Evolutionary conservation across 2,888 invertebrate species (phyloP), one percentile per base, ranked within the genome.

Genomic region (Pedicia rivosa): DNA sequence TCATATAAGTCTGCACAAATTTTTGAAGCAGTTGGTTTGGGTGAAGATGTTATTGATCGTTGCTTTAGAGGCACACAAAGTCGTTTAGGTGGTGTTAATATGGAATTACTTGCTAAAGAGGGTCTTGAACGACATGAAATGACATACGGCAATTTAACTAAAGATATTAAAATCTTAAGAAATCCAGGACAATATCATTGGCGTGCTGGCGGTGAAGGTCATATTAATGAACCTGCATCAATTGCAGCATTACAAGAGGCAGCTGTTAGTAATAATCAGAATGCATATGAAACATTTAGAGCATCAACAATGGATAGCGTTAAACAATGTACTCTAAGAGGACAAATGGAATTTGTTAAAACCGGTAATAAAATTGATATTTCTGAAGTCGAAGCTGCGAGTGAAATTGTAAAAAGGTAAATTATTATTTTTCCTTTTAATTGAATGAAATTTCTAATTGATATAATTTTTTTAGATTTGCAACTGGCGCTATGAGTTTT

Each of bases 1-100:
- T 95, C 94, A 0, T 98, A 98, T 64, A 97, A 95, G 66, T 88
- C 94, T 44, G 98, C 98, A 1, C 98, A 98, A 65, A 98, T 98
- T 50, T 98, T 98, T 55, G 98, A 98, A 62, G 95, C 95, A 1
- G 94, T 98, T 8, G 98, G 98, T 1, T 62, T 98, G 32, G 79
- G 83, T 26, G 74, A 81, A 41, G 94, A 97, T 51, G 84, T 98
- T 1, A 74, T 98, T 42, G 83, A 92, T 40, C 84, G 84, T 52
- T 95, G 97, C 59, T 98, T 98, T 66, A 83, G 70, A 62, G 70
- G 73, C 43, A 74, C 74, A 0, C 74, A 74, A 34, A 75, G 75
- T 10, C 67, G 77, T 43, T 70, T 78, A 46, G 76, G 95, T 43
- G 98, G 98, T n/a, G 81, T 87, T 0, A 84, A 75, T 35, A 80